Conservation (phyloP, 2,888 invertebrate genomes). For the Eilema sororculum region DNA sequence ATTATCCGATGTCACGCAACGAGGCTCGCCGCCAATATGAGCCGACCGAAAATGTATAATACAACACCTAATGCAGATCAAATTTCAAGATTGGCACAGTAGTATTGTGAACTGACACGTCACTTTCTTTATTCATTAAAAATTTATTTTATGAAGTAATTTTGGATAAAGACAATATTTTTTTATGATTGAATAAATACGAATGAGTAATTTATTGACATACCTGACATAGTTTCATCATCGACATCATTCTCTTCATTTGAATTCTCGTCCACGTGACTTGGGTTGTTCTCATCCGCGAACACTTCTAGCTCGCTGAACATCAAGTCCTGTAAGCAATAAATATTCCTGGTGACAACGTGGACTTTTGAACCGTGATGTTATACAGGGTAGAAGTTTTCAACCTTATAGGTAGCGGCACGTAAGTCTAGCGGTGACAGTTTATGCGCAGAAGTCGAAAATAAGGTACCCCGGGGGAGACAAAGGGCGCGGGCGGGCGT, state of each 20-base stretch:
- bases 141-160: not conserved
- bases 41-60: not conserved
- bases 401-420: too few relatives aligned
- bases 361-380: too few relatives aligned
- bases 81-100: too few relatives aligned
- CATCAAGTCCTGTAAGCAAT: constrained; percentile 70
- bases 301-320: constrained; percentile 89
- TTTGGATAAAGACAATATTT: not conserved
- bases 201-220: not conserved
- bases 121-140: too few relatives aligned
- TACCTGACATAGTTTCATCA: constrained; percentile 94
- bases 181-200: not conserved
- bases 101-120: not conserved
- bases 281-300: constrained; percentile 86
- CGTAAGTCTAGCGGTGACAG: too few relatives aligned
- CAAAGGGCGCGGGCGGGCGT: too few relatives aligned
- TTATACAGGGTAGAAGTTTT: too few relatives aligned
- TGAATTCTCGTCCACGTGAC: constrained; percentile 89
- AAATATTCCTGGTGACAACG: too few relatives aligned
- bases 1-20: not conserved
- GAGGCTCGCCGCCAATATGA: constrained; percentile 21
- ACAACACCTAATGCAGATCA: too few relatives aligned
- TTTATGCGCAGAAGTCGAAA: too few relatives aligned
- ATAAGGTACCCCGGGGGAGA: too few relatives aligned
- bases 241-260: constrained; percentile 95